phyloP scores from a whole-genome alignment of 2,113 vertebrate species.

The Trogon surrucura region DNA sequence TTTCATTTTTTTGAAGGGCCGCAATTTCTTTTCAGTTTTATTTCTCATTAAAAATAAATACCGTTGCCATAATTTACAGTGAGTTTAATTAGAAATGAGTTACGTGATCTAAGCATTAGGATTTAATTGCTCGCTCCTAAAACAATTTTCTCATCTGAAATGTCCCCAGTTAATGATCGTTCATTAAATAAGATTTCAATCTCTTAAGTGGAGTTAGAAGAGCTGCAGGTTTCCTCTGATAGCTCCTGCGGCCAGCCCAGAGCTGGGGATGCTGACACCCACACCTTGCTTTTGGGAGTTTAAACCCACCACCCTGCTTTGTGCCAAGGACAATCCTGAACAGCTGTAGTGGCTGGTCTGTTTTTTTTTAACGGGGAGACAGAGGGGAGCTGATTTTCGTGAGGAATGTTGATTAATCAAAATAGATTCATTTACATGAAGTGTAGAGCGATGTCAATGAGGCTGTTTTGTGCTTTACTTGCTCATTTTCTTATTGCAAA shows the following conservation, averaged over 20 bases:
- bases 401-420: constrained; percentile 41
- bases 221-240: neutral
- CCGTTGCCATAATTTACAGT: constrained; percentile 68
- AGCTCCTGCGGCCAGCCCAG: neutral
- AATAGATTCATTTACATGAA: constrained; percentile 15
- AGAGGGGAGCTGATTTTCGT: neutral
- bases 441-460: neutral
- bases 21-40: constrained; percentile 61
- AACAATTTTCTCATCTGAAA: constrained; percentile 75
- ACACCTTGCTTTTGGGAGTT: neutral
- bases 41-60: constrained; percentile 75
- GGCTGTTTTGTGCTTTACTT: neutral
- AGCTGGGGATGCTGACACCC: neutral
- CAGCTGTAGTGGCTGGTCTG: neutral
- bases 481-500: neutral
- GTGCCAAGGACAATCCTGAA: neutral
- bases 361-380: neutral
- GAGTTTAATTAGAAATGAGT: constrained; percentile 75
- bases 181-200: constrained; percentile 60
- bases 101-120: constrained; percentile 64
- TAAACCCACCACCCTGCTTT: neutral
- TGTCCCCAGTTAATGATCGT: constrained; percentile 70
- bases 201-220: constrained; percentile 14
- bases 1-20: constrained; percentile 40
- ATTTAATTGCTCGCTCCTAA: constrained; percentile 73